Percentiles rank a stretch among this genome's conserved stretches.
Evolutionary conservation across 2,888 invertebrate genomes (phyloP).

Genomic region (Torymus aiolomorphi): DNA sequence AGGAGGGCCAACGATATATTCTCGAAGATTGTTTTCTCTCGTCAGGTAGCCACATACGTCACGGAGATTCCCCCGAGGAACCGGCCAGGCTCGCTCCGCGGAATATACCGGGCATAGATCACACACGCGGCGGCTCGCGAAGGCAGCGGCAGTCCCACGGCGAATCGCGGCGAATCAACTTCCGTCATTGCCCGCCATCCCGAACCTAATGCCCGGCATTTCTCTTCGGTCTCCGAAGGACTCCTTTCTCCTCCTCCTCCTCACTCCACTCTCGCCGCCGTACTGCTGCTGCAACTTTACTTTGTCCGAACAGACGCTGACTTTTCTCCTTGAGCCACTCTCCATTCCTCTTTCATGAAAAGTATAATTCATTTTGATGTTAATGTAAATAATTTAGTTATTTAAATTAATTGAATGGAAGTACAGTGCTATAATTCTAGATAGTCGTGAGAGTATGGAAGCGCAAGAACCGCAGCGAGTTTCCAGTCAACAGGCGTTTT

Average conservation of each 20-base stretch:
- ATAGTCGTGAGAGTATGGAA: too few species aligned
- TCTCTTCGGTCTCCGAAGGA: conserved; percentile 73
- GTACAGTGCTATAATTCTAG: too few species aligned
- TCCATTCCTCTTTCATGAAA: too few species aligned
- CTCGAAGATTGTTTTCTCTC: conserved; percentile 76
- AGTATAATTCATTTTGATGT: too few species aligned
- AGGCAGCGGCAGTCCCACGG: conserved; percentile 68
- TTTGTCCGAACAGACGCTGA: neutral
- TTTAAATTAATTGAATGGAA: too few species aligned
- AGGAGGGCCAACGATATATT: conserved; percentile 70
- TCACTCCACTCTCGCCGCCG: neutral
- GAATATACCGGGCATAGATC: conserved; percentile 74
- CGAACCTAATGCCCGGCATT: conserved; percentile 73
- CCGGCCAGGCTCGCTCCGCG: conserved; percentile 64
- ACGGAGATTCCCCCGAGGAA: conserved; percentile 71
- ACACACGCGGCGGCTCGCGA: conserved; percentile 67
- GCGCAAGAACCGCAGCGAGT: neutral
- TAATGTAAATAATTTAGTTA: too few species aligned
- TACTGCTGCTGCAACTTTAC: neutral
- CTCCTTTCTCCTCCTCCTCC: conserved; percentile 36
- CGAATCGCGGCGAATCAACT: conserved; percentile 74
- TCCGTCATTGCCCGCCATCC: conserved; percentile 75
- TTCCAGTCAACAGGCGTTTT: conserved; percentile 17
- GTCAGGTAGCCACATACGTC: conserved; percentile 76
- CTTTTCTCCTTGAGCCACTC: neutral